These are phyloP conservation scores for Galago senegalensis DNA, from an alignment of 2,797 vertebrate genomes.

Conservation along the genomic window DNA sequence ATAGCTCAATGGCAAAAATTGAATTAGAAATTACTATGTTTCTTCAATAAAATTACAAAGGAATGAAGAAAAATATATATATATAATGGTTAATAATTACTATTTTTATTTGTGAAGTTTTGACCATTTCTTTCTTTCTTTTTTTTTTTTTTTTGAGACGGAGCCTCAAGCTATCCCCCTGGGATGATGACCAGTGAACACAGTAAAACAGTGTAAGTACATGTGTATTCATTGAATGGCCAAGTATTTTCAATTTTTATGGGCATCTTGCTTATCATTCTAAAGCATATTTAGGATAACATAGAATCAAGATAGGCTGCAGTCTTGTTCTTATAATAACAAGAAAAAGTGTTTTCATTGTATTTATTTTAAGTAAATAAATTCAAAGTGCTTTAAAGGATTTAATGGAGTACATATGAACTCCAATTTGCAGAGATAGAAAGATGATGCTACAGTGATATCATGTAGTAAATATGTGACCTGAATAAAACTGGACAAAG, in stretches of 20 bases:
- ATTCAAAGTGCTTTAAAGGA: conserved; percentile 21
- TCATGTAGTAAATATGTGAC: neutral
- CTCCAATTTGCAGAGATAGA: neutral
- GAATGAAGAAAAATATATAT: neutral
- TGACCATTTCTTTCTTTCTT: neutral
- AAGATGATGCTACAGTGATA: neutral
- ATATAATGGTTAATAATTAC: neutral
- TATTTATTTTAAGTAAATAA: conserved; percentile 5
- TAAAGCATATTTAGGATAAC: conserved; percentile 1
- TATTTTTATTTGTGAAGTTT: neutral
- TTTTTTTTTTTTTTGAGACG: no score
- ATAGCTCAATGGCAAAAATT: neutral
- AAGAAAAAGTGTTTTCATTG: neutral
- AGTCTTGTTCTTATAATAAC: neutral
- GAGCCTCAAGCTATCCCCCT: no score
- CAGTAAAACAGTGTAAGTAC: neutral
- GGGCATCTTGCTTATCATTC: neutral
- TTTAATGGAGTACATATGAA: neutral
- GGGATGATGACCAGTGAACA: neutral
- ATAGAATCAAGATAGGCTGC: neutral
- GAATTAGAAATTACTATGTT: neutral
- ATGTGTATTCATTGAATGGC: neutral
- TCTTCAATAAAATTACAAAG: neutral
- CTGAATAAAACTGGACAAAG: conserved; percentile 24
- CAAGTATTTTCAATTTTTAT: conserved; percentile 7